Evolutionary conservation across 2,113 vertebrate genomes (phyloP), one percentile per base, ranked within the genome.

Genomic region (Tylochromis polylepis): DNA sequence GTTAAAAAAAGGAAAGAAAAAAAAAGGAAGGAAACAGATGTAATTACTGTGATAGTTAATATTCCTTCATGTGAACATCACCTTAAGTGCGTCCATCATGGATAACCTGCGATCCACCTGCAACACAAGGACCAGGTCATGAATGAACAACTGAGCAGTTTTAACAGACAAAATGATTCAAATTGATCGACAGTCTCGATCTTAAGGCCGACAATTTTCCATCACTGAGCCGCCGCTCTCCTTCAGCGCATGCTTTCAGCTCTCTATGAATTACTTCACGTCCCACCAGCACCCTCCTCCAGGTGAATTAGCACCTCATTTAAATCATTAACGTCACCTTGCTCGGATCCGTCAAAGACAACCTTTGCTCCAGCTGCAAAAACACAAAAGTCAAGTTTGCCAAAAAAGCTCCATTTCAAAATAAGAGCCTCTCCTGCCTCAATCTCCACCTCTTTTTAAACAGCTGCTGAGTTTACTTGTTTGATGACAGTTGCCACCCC

Each of bases 351-450:
- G 84, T 81, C 91, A 95, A 3, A 84, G 95, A 95, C 88, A 94
- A 87, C 81, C 92, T 94, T 85, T 90, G 92, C 2, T 94, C 94
- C 92, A 95, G 90, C 95, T 95, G 95, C 43, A 89, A 87, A 77
- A 79, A 85, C 56, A 95, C 85, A 92, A 20, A 22, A 78, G 41
- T 77, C 24, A 0, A 82, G 31, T 75, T 84, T 49, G 72, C 56
- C 27, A 58, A 29, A 57, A 65, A 27, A 56, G 34, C 12, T 22
- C 27, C 34, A 34, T 62, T 56, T 34, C 20, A 41, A 34, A 58
- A 57, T 15, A 72, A 53, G 15, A 79, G 8, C 22, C 43, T 70
- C 24, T 9, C 7, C 22, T 16, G 0, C 56, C 22, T 49, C 14
- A 8, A n/a, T 62, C 2, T 5, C 3, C 20, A 49, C 16, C 22